Evolutionary conservation across 2,113 vertebrate species (phyloP), one percentile per base, ranked within the genome.

Genomic region (Neolamprologus fasciatus): DNA sequence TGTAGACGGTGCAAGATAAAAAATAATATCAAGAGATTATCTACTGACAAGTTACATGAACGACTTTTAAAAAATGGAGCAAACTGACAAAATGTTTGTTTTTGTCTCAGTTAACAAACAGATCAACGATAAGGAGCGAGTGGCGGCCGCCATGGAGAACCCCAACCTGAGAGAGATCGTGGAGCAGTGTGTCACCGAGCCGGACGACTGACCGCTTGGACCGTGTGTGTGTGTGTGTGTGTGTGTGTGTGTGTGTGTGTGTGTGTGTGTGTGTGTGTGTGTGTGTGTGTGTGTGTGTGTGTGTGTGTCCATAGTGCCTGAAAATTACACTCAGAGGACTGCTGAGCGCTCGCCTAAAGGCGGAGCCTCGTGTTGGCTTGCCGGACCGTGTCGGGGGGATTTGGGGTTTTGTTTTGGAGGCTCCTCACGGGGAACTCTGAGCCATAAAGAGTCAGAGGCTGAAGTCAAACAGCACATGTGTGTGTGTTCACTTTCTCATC

Each of bases 101-200:
- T 90, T 37, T 93, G 26, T 84, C 12, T 90, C 96, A 99, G 99
- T 99, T 88, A 99, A 99, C 95, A 99, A 99, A 87, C 99, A 99
- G 96, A 99, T 99, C 95, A 99, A 99, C 0, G 99, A 99, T 92
- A 99, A 99, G 87, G 99, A 99, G 90, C 95, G 98, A n/a, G 98
- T 99, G n/a, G 98, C 98, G 0, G 99, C 99, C 2, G 99, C 99
- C 0, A 99, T 99, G 98, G 99, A 99, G 92, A 99, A 99, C 88
- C 98, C 99, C 0, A 98, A 96, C 93, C 93, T 99, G 86, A 95
- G 98, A 26, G 98, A 99, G 53, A 99, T 99, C 1, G 98, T 99
- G 95, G 98, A 99, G 88, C 98, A 99, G 95, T 99, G 99, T 2
- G 98, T 99, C 9, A 96, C 94, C 0, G 99, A 99, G 47, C 98